A percentile compares a stretch with the other conserved stretches of the same genome.
Conservation (phyloP, 35 echinoderm and acorn worm species). For the Heliocidaris tuberculata region DNA sequence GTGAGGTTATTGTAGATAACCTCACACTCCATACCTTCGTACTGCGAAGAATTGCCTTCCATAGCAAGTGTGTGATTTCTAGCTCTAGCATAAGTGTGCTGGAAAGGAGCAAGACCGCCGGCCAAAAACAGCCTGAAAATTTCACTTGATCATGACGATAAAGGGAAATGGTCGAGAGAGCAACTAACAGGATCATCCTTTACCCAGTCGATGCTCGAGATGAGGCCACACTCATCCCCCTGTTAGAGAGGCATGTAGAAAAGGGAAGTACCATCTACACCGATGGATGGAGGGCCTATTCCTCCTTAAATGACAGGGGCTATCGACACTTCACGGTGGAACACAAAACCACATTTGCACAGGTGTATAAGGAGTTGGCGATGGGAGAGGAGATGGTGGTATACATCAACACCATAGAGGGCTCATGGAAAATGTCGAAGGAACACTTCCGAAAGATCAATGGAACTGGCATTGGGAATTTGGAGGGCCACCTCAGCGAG, state of each 20-base stretch:
- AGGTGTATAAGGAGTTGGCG: neutral
- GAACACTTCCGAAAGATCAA: conserved; percentile 2
- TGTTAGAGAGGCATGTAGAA: conserved; percentile 34
- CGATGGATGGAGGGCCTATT: conserved; percentile 28
- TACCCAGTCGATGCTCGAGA: neutral
- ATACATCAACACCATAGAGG: conserved; percentile 23
- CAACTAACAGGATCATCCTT: neutral
- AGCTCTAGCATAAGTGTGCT: too few relatives aligned
- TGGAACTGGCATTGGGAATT: neutral
- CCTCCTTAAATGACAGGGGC: neutral
- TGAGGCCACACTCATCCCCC: conserved; percentile 23
- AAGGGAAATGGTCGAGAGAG: too few relatives aligned
- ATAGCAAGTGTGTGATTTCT: too few relatives aligned
- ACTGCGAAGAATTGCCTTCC: too few relatives aligned
- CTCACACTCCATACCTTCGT: too few relatives aligned
- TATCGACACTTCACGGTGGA: conserved; percentile 23
- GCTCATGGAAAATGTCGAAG: neutral
- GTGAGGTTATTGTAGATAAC: too few relatives aligned
- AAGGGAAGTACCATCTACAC: conserved; percentile 23
- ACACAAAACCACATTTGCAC: neutral
- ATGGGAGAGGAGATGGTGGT: neutral
- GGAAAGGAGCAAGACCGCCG: too few relatives aligned
- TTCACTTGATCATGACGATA: too few relatives aligned
- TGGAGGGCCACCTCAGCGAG: neutral
- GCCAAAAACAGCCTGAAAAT: too few relatives aligned